These are phyloP conservation scores for Clostera curtula DNA, from an alignment of 2,888 invertebrate genomes.

Conservation along the genomic window DNA sequence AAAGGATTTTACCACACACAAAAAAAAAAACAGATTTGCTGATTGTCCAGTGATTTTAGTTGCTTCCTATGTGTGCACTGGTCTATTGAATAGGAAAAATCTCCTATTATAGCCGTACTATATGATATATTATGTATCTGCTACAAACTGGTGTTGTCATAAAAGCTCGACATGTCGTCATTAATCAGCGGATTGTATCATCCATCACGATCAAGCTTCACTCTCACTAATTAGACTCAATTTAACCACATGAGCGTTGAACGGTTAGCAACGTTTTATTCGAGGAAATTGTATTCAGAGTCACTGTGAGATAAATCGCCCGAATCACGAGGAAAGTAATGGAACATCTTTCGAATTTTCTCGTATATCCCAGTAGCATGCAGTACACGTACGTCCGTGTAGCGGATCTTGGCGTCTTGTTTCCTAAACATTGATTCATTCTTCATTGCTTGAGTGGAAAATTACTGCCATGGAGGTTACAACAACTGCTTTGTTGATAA, in stretches of 20 bases:
- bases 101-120: no score
- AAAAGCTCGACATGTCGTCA: no score
- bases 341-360: conserved; percentile 34
- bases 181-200: no score
- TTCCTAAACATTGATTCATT: conserved; percentile 56
- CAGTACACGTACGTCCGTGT: conserved; percentile 19
- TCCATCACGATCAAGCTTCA: conserved; percentile 3
- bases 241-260: conserved; percentile 8
- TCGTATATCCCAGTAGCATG: conserved; percentile 22
- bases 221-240: conserved; percentile 9
- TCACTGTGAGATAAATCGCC: no score
- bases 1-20: no score
- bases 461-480: conserved; percentile 23
- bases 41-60: no score
- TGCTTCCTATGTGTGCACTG: no score
- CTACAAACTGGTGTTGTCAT: conserved; percentile 3
- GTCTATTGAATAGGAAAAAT: no score
- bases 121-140: no score
- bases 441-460: conserved; percentile 44
- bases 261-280: conserved; percentile 1
- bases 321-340: no score
- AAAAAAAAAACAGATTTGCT: no score
- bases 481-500: conserved; percentile 12
- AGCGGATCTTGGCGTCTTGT: conserved; percentile 36
- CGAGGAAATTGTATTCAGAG: not conserved